Conservation (phyloP, 2,113 vertebrate genomes). For the Melozone crissalis region DNA sequence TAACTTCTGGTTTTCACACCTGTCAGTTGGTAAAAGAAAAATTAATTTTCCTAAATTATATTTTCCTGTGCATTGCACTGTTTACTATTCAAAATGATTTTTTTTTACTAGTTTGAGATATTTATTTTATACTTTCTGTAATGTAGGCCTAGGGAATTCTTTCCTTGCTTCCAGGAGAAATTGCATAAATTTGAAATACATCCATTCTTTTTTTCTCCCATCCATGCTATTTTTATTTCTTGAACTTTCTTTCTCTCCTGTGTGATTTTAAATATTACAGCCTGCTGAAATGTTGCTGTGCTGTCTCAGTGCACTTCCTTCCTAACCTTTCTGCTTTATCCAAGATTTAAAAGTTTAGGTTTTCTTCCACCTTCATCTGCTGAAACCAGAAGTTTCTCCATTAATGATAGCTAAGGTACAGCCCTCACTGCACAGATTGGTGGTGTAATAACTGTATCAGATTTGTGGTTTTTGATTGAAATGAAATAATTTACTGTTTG, state of each 20-base stretch:
- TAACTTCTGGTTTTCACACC: neutral
- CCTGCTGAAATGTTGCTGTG: neutral
- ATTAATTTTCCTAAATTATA: neutral
- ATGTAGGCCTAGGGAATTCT: neutral
- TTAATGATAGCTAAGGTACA: neutral
- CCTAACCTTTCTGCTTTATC: neutral
- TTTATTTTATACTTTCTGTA: neutral
- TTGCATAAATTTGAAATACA: neutral
- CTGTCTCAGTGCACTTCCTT: neutral
- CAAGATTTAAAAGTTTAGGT: neutral
- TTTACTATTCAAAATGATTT: neutral
- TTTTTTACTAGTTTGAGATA: neutral
- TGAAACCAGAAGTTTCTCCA: neutral
- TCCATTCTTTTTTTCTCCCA: neutral
- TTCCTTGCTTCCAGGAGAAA: neutral
- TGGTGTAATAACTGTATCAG: neutral
- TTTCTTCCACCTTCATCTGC: neutral
- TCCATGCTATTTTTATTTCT: neutral
- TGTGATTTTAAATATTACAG: neutral
- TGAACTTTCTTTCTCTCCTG: neutral
- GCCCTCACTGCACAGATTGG: neutral
- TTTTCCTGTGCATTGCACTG: neutral
- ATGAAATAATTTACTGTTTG: neutral
- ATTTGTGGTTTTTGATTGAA: neutral
- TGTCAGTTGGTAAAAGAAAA: neutral